Conservation (phyloP, 2,797 vertebrate genomes). For the Lemur catta region DNA sequence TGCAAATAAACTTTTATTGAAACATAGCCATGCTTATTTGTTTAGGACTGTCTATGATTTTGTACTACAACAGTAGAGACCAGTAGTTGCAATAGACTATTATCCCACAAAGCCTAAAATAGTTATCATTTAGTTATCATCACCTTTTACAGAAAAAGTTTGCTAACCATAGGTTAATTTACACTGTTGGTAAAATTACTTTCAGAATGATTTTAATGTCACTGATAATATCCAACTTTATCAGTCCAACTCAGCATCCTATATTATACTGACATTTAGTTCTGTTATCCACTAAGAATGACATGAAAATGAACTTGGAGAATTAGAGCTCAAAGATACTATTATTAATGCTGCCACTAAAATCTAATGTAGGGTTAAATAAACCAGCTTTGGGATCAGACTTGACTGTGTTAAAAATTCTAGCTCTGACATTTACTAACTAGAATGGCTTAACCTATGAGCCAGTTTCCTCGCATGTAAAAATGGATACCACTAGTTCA, state of each 20-base stretch:
- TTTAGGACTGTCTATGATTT: not conserved
- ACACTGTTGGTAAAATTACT: constrained; percentile 14
- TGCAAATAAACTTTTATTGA: not conserved
- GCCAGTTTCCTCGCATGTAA: not conserved
- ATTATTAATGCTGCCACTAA: not conserved
- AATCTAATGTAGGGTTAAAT: constrained; percentile 15
- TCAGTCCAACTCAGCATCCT: not conserved
- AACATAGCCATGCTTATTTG: not conserved
- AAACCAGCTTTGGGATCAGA: not conserved
- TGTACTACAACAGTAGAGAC: not conserved
- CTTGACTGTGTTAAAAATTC: constrained; percentile 1
- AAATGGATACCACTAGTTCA: not conserved
- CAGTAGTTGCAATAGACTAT: not conserved
- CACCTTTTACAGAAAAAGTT: not conserved
- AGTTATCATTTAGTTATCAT: not conserved
- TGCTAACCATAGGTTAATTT: constrained; percentile 24
- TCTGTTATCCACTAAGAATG: not conserved
- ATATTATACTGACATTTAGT: not conserved
- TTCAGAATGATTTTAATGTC: constrained; percentile 26
- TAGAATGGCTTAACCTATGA: constrained; percentile 14
- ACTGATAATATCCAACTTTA: constrained; percentile 18
- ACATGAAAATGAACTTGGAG: constrained; percentile 15
- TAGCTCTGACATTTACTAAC: not conserved
- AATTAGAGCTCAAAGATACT: not conserved
- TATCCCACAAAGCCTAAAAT: not conserved